A percentile compares a stretch with the other conserved stretches of the same genome.
These are phyloP conservation scores for Parnassius apollo DNA, from an alignment of 2,888 invertebrate genomes.

Conservation along the genomic window DNA sequence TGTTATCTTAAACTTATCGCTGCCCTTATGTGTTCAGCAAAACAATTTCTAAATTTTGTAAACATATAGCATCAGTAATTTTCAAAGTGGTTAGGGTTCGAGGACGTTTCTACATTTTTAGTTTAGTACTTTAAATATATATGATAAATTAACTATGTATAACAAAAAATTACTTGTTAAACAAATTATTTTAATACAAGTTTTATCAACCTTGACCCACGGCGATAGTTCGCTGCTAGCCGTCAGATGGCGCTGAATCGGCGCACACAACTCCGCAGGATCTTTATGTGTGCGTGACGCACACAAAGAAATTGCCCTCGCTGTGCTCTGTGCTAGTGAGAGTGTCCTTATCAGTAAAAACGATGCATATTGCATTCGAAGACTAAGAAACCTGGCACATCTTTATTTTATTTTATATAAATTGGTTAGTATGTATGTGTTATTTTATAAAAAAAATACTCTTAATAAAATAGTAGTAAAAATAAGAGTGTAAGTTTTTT, in stretches of 20 bases:
- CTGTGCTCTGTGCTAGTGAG: constrained; percentile 40
- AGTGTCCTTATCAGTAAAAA: constrained; percentile 45
- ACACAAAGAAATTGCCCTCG: constrained; percentile 43
- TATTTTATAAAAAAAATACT: no score
- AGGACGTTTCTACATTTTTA: constrained; percentile 20
- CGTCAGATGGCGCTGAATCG: constrained; percentile 66
- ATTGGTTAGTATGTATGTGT: no score
- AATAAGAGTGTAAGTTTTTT: no score
- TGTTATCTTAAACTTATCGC: constrained; percentile 75
- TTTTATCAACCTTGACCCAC: constrained; percentile 75
- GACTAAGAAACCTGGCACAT: constrained; percentile 3
- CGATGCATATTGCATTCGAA: constrained; percentile 48
- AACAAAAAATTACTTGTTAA: constrained; percentile 29
- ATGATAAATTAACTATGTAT: constrained; percentile 23
- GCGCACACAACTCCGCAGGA: constrained; percentile 46
- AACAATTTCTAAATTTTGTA: constrained; percentile 69
- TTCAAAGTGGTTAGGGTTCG: constrained; percentile 32
- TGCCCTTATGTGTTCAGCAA: constrained; percentile 53
- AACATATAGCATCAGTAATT: constrained; percentile 49
- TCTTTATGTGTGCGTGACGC: constrained; percentile 52
- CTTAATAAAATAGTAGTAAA: no score
- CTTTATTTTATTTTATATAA: no score
- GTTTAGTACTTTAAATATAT: neutral
- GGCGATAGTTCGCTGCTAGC: constrained; percentile 44
- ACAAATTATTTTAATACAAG: constrained; percentile 57